Evolutionary conservation across 2,797 vertebrate species (phyloP).

Genomic region (Rhabdophis nuchalis): DNA sequence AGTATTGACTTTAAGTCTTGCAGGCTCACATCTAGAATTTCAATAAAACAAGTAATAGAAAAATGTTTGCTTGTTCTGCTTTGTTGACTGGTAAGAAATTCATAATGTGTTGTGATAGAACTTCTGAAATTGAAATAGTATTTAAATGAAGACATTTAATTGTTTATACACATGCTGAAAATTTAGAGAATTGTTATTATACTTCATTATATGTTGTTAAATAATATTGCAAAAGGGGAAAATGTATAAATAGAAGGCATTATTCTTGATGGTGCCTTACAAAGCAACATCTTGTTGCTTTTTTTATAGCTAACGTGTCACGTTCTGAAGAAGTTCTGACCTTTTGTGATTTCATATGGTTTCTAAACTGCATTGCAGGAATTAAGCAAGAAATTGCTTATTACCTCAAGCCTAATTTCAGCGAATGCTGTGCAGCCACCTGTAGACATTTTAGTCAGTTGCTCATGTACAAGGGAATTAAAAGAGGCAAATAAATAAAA

Average conservation of each 20-base stretch:
- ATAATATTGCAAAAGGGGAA: neutral
- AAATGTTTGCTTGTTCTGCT: neutral
- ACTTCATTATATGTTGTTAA: neutral
- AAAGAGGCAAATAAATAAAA: constrained; percentile 50
- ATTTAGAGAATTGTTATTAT: neutral
- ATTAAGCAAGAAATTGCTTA: constrained; percentile 32
- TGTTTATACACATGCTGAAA: neutral
- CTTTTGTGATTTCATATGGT: constrained; percentile 18
- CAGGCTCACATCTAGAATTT: neutral
- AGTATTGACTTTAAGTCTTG: neutral
- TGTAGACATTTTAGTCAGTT: constrained; percentile 50
- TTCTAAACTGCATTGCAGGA: constrained; percentile 30
- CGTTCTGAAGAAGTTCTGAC: neutral
- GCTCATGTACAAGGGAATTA: constrained; percentile 21
- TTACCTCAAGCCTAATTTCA: constrained; percentile 26
- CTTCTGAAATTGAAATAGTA: neutral
- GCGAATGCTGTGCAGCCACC: constrained; percentile 40
- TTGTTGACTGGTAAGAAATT: neutral
- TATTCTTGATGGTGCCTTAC: neutral
- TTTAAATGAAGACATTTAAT: neutral
- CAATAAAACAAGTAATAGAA: neutral
- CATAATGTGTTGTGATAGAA: neutral
- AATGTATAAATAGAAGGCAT: neutral
- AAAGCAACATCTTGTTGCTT: neutral
- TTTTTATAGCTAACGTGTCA: neutral